A percentile compares a stretch with the other conserved stretches of the same genome.
Evolutionary conservation across 1,140 invertebrate species (phyloP).

Genomic region (Dufourea novaeangliae): DNA sequence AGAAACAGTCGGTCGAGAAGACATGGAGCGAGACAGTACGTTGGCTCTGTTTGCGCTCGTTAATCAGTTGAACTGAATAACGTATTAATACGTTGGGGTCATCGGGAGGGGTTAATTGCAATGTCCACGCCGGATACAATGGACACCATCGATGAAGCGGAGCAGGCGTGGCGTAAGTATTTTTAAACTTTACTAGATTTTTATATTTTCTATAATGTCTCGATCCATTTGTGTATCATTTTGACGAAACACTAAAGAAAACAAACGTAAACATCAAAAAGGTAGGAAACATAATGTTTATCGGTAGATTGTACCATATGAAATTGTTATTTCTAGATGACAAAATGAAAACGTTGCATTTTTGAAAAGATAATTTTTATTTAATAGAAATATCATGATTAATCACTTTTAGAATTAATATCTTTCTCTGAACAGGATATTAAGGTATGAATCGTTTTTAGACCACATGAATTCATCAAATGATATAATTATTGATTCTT

Average conservation of each 20-base stretch:
- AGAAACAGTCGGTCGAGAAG: neutral
- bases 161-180: conserved; percentile 80
- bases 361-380: too few species aligned
- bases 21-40: conserved; percentile 36
- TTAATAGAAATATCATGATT: too few species aligned
- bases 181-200: neutral
- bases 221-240: neutral
- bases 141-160: conserved; percentile 78
- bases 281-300: too few species aligned
- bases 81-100: conserved; percentile 67
- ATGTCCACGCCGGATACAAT: conserved; percentile 78
- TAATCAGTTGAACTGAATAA: conserved; percentile 70
- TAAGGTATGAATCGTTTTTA: too few species aligned
- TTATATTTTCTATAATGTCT: neutral
- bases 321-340: too few species aligned
- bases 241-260: neutral
- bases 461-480: too few species aligned
- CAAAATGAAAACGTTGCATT: too few species aligned
- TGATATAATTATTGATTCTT: too few species aligned
- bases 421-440: too few species aligned
- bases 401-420: too few species aligned
- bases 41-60: conserved; percentile 58
- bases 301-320: too few species aligned
- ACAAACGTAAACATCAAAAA: too few species aligned
- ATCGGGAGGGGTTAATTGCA: conserved; percentile 70